Evolutionary conservation across 2,113 vertebrate genomes (phyloP).

Genomic region (Pavo muticus): DNA sequence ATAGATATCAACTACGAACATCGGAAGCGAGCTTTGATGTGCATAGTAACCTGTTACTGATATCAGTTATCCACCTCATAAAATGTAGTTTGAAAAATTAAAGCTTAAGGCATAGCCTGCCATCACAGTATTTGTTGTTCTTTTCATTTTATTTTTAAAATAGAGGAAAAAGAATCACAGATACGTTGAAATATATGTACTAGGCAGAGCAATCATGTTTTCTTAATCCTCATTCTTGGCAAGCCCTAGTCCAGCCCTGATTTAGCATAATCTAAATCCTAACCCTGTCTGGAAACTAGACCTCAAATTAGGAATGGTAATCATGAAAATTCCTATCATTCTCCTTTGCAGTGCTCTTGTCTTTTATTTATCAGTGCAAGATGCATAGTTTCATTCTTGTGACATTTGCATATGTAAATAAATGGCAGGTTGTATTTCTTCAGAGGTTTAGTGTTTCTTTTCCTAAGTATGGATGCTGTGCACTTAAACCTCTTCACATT

Average conservation of each 20-base stretch:
- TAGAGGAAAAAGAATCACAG: neutral
- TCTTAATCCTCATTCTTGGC: constrained; percentile 29
- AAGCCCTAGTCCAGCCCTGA: neutral
- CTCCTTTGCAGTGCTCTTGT: neutral
- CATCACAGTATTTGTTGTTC: neutral
- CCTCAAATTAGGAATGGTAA: neutral
- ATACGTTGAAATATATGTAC: neutral
- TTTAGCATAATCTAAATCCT: constrained; percentile 39
- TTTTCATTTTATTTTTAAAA: neutral
- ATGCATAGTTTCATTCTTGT: neutral
- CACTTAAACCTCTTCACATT: neutral
- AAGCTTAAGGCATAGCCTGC: neutral
- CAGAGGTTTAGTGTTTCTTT: neutral
- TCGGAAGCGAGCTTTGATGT: neutral
- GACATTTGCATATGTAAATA: neutral
- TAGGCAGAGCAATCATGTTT: neutral
- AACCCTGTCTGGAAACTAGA: constrained; percentile 17
- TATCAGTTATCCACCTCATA: neutral
- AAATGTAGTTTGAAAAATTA: neutral
- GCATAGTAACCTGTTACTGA: neutral
- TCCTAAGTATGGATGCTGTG: neutral
- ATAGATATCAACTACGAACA: neutral
- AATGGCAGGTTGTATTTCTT: neutral
- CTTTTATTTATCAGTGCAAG: neutral
- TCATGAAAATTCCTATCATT: neutral